Conservation (phyloP, 2,797 vertebrate genomes). For the Mormyrus proboscirostris region DNA sequence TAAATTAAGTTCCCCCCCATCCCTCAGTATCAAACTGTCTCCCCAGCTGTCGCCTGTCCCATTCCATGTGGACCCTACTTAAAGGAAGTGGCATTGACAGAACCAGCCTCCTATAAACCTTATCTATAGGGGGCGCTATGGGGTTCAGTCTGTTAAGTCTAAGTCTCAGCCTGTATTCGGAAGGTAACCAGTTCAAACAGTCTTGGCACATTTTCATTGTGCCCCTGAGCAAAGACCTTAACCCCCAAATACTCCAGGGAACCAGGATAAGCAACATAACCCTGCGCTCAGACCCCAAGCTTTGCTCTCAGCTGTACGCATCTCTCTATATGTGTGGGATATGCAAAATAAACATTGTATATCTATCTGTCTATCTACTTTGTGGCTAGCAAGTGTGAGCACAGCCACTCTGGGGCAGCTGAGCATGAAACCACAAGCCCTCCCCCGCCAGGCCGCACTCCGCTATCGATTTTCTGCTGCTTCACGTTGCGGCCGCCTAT, state of each 20-base stretch:
- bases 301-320: background rate
- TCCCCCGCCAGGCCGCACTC: slow-evolving; percentile 8
- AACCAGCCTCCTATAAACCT: slow-evolving; percentile 27
- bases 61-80: background rate
- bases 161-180: background rate
- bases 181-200: background rate
- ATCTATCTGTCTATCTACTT: background rate
- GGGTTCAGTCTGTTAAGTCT: background rate
- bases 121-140: background rate
- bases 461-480: slow-evolving; percentile 53
- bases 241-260: background rate
- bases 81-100: slow-evolving; percentile 30
- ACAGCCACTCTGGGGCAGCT: background rate
- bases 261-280: background rate
- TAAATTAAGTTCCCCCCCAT: too few relatives aligned
- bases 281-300: background rate
- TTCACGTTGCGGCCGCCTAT: slow-evolving; percentile 51
- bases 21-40: background rate
- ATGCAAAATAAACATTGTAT: background rate
- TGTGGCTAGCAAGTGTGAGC: background rate
- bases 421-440: background rate
- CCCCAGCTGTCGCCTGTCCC: background rate
- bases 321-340: background rate
- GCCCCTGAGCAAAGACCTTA: background rate
- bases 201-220: background rate